A percentile compares a stretch with the other conserved stretches of the same genome.
Conservation (phyloP, 30 jellyfish, hydroid and myxozoan genomes). For the Hydra vulgaris region DNA sequence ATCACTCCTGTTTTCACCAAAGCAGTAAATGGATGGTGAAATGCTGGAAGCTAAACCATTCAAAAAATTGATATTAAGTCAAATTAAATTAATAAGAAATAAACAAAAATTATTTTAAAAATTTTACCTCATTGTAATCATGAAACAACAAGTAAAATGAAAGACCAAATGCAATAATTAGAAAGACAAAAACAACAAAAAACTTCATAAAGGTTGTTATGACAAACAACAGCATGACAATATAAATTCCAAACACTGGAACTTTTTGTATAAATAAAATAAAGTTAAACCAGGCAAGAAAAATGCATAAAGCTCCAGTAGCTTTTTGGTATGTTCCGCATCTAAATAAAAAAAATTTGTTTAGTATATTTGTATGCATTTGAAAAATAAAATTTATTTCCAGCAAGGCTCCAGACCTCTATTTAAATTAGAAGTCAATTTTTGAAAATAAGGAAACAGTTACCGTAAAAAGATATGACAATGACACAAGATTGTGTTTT, state of each 20-base stretch:
- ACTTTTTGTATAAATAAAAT: conserved; percentile 55
- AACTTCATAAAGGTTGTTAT: conserved; percentile 57
- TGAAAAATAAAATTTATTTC: background rate
- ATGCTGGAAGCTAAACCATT: conserved; percentile 46
- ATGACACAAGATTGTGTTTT: no score
- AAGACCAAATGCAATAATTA: conserved; percentile 61
- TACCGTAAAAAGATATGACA: no score
- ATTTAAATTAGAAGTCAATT: no score
- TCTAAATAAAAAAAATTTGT: conserved; percentile 13
- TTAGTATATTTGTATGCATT: background rate
- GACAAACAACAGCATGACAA: conserved; percentile 72
- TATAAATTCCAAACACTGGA: conserved; percentile 77
- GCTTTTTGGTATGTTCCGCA: conserved; percentile 65
- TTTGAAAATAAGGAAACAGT: no score
- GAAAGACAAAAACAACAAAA: conserved; percentile 60
- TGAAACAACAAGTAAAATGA: conserved; percentile 50
- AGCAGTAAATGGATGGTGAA: conserved; percentile 49
- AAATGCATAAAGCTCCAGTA: conserved; percentile 61
- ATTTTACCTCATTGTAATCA: conserved; percentile 11
- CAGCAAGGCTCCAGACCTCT: background rate
- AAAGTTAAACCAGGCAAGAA: conserved; percentile 67
- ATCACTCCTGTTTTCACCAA: conserved; percentile 65
- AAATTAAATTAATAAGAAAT: background rate
- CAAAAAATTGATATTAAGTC: conserved; percentile 2
- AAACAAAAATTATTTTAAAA: background rate